Base-by-base conservation (phyloP, 2,113 vertebrate genomes). In the Anarhynchus alexandrinus region DNA sequence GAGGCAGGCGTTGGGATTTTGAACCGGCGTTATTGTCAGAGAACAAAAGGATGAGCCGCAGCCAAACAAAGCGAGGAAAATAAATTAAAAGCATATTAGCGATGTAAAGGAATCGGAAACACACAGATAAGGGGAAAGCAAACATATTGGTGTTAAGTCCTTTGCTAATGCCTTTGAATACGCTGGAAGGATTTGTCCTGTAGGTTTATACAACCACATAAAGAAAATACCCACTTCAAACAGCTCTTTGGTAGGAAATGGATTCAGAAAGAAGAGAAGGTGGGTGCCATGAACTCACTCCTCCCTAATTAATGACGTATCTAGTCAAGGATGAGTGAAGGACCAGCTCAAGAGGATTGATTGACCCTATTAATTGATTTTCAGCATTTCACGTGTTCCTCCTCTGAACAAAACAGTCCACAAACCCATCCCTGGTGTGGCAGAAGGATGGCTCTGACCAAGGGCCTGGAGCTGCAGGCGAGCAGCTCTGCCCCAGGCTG, bases 401-500 rank as follows among this genome's bases (percentile, higher is more conserved):
- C 0, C 0, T 21, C 5, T 7, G 59, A 65, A 38, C 27, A 58
- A 32, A 58, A 10, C 27, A 25, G 15, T 7, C 47, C 64, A n/a
- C 43, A 49, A 67, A 23, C 7, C 77, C 72, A 51, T 3, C 43
- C 8, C 11, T 54, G 21, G 52, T 47, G 30, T 52, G 76, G 52
- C 45, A 42, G 69, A 49, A 72, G 10, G 29, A 23, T 14, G 15
- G 10, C 9, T 38, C 58, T 14, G 15, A 22, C 17, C 25, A 27
- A 18, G 19, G 22, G 1, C 26, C 7, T 3, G 17, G 10, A 40
- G 8, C 52, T 17, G 27, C 42, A 18, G 22, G 49, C 12, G 22
- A 12, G 12, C 11, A 23, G 49, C 21, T 22, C 49, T 49, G 49
- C 22, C 49, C 49, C 49, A 23, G 55, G 7, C 52, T 14, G 27